Percentiles rank a stretch among this genome's conserved stretches.
These are phyloP conservation scores for Scomber colias DNA, from an alignment of 2,113 vertebrate species.

Conservation along the genomic window DNA sequence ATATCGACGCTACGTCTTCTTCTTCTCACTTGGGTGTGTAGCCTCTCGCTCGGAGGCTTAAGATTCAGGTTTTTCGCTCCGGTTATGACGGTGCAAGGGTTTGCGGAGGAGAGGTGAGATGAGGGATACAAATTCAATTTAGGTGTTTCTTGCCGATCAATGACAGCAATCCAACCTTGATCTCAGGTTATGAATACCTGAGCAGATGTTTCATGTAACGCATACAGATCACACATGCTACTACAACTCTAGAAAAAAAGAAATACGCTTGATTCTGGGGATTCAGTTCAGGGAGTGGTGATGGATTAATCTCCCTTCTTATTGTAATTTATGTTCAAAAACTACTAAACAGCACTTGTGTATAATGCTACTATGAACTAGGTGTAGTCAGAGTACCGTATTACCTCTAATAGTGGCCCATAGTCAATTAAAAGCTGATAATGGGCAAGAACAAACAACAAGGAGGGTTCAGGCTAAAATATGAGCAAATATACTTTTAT, in stretches of 20 bases:
- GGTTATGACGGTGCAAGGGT: constrained; percentile 39
- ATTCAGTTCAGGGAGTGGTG: neutral
- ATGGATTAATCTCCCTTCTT: neutral
- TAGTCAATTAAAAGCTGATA: too few species aligned
- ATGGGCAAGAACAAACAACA: too few species aligned
- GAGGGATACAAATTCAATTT: constrained; percentile 85
- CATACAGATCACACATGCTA: constrained; percentile 57
- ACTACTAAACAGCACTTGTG: neutral
- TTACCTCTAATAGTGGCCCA: too few species aligned
- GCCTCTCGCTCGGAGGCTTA: constrained; percentile 35
- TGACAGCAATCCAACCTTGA: constrained; percentile 81
- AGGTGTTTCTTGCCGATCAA: constrained; percentile 75
- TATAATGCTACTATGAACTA: neutral
- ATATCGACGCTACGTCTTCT: neutral
- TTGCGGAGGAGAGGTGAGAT: constrained; percentile 60
- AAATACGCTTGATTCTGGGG: neutral
- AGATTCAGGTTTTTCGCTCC: constrained; percentile 56
- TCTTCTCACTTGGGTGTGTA: constrained; percentile 12
- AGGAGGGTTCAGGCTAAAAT: too few species aligned
- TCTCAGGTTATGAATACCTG: constrained; percentile 84
- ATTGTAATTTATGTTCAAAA: neutral
- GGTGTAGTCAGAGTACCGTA: too few species aligned
- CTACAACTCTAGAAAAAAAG: neutral
- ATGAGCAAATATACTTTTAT: too few species aligned
- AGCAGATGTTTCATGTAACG: constrained; percentile 58